Base-by-base conservation (phyloP, 2,113 vertebrate genomes). In the Camelus bactrianus region DNA sequence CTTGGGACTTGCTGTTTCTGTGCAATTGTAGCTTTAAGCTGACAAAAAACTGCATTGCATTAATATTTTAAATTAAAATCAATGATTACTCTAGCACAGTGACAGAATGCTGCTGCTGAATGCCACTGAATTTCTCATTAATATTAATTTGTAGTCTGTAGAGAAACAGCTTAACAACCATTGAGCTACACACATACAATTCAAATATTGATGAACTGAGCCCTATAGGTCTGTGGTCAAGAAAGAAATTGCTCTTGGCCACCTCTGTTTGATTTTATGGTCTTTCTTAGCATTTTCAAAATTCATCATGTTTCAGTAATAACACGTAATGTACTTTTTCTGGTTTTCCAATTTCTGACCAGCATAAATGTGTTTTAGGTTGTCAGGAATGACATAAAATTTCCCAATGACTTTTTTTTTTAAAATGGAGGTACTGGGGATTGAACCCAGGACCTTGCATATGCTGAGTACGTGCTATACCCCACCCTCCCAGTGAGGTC, bases 31-130 rank as follows among this genome's bases (percentile, higher is more conserved):
- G 76, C 42, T 54, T 84, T 84, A 90, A 80, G 77, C 65, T 87
- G 90, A 88, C 42, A 50, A 91, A 77, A 93, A 76, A 92, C 48
- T 93, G 46, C 7, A 32, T 9, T 80, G 80, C 69, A 72, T 94
- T 90, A 92, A 96, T 96, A 94, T 94, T 97, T 95, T 87, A 97
- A 95, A 97, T 90, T 64, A 96, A 96, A 97, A 96, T 95, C 58
- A 73, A 73, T 67, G 87, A 94, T 84, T 93, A 72, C 15, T 82
- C 8, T 52, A 65, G 69, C 28, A 58, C 30, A 73, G 46, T 89
- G 82, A 96, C 82, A 95, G 70, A 96, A 90, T 50, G 12, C 60
- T 94, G 54, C 84, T 93, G 69, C 54, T 73, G 70, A 72, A 76
- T 85, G 80, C 54, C 65, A 54, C 48, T 32, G 60, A 60, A 69